A percentile compares a stretch with the other conserved stretches of the same genome.
These are phyloP conservation scores for Brachystomella parvula DNA, from an alignment of 1,140 invertebrate species.

Conservation along the genomic window DNA sequence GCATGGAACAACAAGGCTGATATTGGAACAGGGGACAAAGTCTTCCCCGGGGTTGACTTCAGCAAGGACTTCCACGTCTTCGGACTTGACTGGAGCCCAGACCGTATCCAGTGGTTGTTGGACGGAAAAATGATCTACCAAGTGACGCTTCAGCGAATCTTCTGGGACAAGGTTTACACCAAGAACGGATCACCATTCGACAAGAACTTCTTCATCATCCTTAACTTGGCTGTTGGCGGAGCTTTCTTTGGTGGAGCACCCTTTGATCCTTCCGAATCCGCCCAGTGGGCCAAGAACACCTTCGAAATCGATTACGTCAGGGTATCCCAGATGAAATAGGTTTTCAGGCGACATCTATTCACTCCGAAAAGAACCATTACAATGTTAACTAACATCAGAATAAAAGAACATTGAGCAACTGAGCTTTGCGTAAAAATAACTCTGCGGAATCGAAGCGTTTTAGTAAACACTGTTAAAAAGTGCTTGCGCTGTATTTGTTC, in stretches of 20 bases:
- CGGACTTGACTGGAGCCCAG: conserved; percentile 29
- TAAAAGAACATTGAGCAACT: too few relatives aligned
- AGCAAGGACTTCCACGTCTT: conserved; percentile 32
- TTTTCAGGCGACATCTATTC: too few relatives aligned
- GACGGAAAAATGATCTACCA: conserved; percentile 23
- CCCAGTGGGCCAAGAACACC: conserved; percentile 22
- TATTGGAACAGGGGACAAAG: conserved; percentile 22
- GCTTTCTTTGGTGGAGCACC: conserved; percentile 38
- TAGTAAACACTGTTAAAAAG: too few relatives aligned
- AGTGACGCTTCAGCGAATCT: conserved; percentile 23
- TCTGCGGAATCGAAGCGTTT: too few relatives aligned
- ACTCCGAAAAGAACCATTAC: too few relatives aligned
- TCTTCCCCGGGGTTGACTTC: conserved; percentile 29
- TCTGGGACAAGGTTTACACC: conserved; percentile 30
- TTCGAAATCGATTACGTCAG: conserved; percentile 29
- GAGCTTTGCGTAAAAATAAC: too few relatives aligned
- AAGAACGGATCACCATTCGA: conserved; percentile 29
- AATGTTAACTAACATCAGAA: too few relatives aligned
- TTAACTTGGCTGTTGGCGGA: conserved; percentile 40
- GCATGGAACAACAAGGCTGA: conserved; percentile 32
- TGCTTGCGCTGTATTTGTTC: too few relatives aligned
- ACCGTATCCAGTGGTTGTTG: conserved; percentile 22
- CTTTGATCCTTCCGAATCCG: conserved; percentile 28
- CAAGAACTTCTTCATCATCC: conserved; percentile 38
- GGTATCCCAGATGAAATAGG: conserved; percentile 26